Evolutionary conservation across 2,888 invertebrate species (phyloP), one percentile per base, ranked within the genome.

Genomic region (Drosophila sordidapex): DNA sequence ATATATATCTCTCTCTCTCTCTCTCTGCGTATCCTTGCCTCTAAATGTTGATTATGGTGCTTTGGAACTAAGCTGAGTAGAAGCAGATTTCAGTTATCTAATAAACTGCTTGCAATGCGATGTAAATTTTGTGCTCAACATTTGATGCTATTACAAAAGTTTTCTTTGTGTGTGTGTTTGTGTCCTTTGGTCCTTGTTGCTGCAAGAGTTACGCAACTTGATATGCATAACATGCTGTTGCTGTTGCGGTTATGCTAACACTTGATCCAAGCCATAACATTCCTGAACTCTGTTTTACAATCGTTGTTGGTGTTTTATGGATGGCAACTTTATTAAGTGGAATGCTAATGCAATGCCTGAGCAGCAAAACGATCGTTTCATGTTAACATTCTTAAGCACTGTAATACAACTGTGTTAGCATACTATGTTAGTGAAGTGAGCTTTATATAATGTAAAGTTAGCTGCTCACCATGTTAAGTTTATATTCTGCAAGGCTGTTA

Each of bases 21-120:
- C 11, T 11, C 6, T 25, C 15, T 27, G 27, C 15, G 27, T 40
- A 2, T 58, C 36, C 54, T 11, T 11, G 36, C 27, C 11, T 27
- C 68, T 56, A 40, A 40, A 60, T 57, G 48, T 79, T 80, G 70
- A 80, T 79, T 79, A 76, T 63, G 63, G 64, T 57, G 68, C 54
- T 40, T 38, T 36, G 36, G 25, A 73, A 58, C 57, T 46, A 62
- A 29, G 25, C n/a, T 48, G 29, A 43, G 49, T 35, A 61, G 53
- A 67, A 68, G 46, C 46, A 25, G 73, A 74, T 69, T 77, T 74
- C 68, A 68, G 71, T 81, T 81, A 81, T 81, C 77, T 81, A 80
- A 81, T 80, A 81, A 81, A 78, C 76, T 78, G 62, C 40, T 74
- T 46, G 59, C 48, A 51, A 59, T 54, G 38, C 70, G 27, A 43